Conservation (phyloP, 2,113 vertebrate species). For the Semicossyphus pulcher region DNA sequence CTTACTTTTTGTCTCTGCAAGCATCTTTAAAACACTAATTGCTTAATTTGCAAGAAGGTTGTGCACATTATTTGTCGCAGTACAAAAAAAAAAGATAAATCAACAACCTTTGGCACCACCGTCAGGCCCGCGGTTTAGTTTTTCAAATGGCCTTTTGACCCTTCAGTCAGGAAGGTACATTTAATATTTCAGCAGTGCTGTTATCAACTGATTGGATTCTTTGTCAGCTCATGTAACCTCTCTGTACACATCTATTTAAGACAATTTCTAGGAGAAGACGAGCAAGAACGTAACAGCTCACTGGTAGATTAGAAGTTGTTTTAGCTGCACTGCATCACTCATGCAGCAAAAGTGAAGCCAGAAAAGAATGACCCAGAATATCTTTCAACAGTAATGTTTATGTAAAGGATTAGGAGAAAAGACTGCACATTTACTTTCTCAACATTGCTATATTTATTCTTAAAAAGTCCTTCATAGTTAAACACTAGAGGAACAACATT, state of each 20-base stretch:
- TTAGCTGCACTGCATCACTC: too few relatives aligned
- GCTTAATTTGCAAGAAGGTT: neutral
- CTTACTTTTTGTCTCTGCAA: neutral
- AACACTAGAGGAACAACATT: neutral
- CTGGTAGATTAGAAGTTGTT: too few relatives aligned
- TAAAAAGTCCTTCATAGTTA: neutral
- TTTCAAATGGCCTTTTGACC: neutral
- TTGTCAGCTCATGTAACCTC: too few relatives aligned
- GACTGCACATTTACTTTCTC: neutral
- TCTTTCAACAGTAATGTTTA: neutral
- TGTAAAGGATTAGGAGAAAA: neutral
- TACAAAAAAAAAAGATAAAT: neutral
- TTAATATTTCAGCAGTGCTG: too few relatives aligned
- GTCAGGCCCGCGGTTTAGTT: neutral
- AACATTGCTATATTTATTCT: neutral
- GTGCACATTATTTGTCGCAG: neutral
- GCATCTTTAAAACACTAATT: neutral
- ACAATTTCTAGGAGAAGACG: too few relatives aligned
- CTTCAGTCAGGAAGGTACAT: neutral
- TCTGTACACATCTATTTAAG: too few relatives aligned
- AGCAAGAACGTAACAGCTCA: too few relatives aligned
- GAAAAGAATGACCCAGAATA: neutral
- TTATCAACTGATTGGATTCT: too few relatives aligned
- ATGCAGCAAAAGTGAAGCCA: neutral
- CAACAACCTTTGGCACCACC: neutral